phyloP scores from a whole-genome alignment of 2,797 vertebrate species.

The Pelodytes ibericus region DNA sequence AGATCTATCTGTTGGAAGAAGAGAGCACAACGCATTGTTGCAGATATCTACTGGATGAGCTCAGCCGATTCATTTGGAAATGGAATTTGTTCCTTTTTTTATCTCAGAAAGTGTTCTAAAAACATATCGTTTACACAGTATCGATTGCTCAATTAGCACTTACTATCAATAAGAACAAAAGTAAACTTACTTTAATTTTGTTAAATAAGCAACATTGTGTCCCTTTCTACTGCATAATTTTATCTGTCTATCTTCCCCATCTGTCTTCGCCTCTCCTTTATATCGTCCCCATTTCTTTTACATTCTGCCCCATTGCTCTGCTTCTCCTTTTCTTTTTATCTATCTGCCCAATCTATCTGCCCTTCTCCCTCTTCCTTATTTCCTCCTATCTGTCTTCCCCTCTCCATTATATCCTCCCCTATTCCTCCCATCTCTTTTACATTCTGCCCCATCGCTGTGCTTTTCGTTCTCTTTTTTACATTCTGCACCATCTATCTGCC shows the following conservation, averaged over 20 bases:
- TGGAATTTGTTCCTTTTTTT: neutral
- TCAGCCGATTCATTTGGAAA: neutral
- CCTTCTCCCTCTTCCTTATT: neutral
- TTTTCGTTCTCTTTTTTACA: neutral
- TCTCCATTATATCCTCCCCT: neutral
- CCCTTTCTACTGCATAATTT: no score
- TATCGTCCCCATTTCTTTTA: no score
- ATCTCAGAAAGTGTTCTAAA: neutral
- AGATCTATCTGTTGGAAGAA: slow-evolving; percentile 27
- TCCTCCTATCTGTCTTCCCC: neutral
- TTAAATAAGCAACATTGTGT: no score
- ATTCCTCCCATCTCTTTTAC: neutral
- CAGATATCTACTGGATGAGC: neutral
- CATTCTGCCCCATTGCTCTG: neutral
- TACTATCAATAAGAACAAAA: no score
- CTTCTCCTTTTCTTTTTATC: neutral
- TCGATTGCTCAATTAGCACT: no score
- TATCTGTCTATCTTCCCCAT: no score
- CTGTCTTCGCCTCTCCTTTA: no score
- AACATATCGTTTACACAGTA: no score
- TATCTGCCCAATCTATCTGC: neutral
- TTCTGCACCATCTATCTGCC: neutral
- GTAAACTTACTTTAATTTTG: no score
- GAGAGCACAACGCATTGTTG: neutral
- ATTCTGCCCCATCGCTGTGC: neutral